These are phyloP conservation scores for Xerus inauris DNA, from an alignment of 2,113 vertebrate genomes.

Conservation along the genomic window DNA sequence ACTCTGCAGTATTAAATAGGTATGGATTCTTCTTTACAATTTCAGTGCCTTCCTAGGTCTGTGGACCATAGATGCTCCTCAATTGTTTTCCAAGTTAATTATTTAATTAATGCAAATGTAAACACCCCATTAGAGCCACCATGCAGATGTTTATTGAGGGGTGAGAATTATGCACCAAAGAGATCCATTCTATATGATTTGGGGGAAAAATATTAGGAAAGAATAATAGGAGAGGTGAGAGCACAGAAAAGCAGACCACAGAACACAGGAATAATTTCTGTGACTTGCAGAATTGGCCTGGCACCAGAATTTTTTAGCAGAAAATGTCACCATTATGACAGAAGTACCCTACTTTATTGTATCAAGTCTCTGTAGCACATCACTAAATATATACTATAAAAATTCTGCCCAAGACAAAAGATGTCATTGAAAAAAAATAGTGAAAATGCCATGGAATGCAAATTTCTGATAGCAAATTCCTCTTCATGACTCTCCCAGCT, in stretches of 20 bases:
- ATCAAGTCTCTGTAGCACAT: not conserved
- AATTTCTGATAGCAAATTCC: constrained; percentile 60
- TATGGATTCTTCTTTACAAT: not conserved
- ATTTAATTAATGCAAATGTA: not conserved
- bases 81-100: not conserved
- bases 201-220: not conserved
- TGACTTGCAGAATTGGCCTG: not conserved
- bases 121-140: not conserved
- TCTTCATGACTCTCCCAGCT: not conserved
- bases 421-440: constrained; percentile 54
- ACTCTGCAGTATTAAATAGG: not conserved
- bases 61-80: not conserved
- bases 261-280: not conserved
- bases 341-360: not conserved
- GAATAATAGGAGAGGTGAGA: not conserved
- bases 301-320: not conserved
- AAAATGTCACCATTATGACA: not conserved
- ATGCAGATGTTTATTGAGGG: not conserved
- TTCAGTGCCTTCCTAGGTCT: not conserved
- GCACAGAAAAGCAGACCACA: not conserved
- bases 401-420: constrained; percentile 7
- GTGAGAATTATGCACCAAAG: not conserved
- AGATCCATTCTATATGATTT: not conserved
- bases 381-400: constrained; percentile 1
- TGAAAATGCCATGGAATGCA: constrained; percentile 27